These are phyloP conservation scores for Hemiscyllium ocellatum DNA, from an alignment of 2,113 vertebrate genomes.

Conservation along the genomic window DNA sequence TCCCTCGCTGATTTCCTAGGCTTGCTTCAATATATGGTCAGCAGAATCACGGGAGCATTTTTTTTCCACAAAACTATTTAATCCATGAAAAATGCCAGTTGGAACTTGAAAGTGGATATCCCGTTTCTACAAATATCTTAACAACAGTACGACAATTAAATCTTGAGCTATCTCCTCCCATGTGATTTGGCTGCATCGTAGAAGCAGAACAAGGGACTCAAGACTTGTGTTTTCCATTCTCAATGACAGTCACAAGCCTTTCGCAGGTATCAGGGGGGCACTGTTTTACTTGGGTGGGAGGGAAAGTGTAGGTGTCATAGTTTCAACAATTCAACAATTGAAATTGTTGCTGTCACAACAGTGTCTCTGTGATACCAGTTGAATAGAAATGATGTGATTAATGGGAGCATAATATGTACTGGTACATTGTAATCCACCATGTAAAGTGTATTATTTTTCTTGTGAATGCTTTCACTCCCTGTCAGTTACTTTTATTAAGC, in stretches of 20 bases:
- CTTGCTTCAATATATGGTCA: no score
- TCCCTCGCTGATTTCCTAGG: no score
- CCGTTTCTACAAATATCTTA: no score
- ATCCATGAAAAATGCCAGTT: no score
- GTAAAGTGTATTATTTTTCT: neutral
- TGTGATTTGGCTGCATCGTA: neutral
- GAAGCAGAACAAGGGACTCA: neutral
- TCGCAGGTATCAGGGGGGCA: no score
- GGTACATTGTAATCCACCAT: neutral
- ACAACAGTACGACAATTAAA: neutral
- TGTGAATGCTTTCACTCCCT: constrained; percentile 19
- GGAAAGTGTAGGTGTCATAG: neutral
- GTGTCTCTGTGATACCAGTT: neutral
- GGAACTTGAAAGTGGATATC: no score
- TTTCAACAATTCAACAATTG: neutral
- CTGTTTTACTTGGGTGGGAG: neutral
- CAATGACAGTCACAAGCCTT: no score
- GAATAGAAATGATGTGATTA: constrained; percentile 11
- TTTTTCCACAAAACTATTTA: no score
- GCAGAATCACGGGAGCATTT: no score
- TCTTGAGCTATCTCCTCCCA: neutral
- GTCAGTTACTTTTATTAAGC: constrained; percentile 29
- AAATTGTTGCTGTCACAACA: constrained; percentile 4
- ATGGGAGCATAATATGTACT: constrained; percentile 17
- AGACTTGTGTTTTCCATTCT: no score